These are phyloP conservation scores for Drosophila elegans DNA, from an alignment of 1,140 invertebrate genomes.

Conservation along the genomic window DNA sequence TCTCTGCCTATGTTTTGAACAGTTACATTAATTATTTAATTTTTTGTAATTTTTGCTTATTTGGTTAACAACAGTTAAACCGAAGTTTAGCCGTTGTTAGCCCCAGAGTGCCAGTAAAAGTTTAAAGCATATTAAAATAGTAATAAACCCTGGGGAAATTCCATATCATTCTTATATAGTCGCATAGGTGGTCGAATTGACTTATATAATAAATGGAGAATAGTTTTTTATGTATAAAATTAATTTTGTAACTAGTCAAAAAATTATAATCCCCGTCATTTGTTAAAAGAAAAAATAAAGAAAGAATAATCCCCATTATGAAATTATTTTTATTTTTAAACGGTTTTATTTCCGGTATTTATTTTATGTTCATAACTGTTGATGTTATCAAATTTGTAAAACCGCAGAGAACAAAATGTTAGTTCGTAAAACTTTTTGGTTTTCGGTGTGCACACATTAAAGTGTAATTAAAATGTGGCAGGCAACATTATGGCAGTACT, in stretches of 20 bases:
- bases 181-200: not conserved
- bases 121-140: constrained; percentile 56
- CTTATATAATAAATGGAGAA: too few species aligned
- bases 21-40: constrained; percentile 60
- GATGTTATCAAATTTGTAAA: constrained; percentile 63
- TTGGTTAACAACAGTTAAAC: constrained; percentile 40
- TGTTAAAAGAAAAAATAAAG: too few species aligned
- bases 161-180: not conserved
- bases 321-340: too few species aligned
- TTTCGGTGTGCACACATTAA: constrained; percentile 63
- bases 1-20: constrained; percentile 26
- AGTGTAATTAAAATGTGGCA: constrained; percentile 79
- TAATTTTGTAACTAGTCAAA: too few species aligned
- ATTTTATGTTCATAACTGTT: constrained; percentile 39
- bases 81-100: constrained; percentile 20
- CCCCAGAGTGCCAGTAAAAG: constrained; percentile 48
- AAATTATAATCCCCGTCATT: too few species aligned
- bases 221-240: too few species aligned
- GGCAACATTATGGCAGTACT: constrained; percentile 59
- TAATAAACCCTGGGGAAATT: constrained; percentile 7
- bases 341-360: constrained; percentile 11
- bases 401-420: constrained; percentile 71
- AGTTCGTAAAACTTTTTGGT: constrained; percentile 64
- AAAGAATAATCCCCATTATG: too few species aligned
- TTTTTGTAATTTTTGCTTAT: constrained; percentile 50